Percentiles rank a stretch among this genome's conserved stretches.
These are phyloP conservation scores for Myocastor coypus DNA, from an alignment of 2,113 vertebrate genomes.

Conservation along the genomic window DNA sequence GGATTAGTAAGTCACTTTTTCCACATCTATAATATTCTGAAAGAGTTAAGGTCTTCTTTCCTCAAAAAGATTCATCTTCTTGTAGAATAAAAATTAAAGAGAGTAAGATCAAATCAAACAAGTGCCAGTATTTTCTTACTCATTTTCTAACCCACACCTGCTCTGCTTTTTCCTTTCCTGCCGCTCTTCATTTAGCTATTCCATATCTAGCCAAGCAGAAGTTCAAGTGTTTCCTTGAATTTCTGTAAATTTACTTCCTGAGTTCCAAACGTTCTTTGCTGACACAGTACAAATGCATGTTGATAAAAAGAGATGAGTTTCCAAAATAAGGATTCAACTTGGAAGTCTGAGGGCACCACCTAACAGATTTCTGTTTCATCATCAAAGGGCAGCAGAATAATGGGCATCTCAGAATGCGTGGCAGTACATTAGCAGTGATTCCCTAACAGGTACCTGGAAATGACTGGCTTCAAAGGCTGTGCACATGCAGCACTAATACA, in stretches of 20 bases:
- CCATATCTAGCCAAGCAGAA: conserved; percentile 24
- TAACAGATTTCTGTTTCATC: neutral
- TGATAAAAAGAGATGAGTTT: neutral
- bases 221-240: conserved; percentile 34
- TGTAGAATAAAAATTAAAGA: conserved; percentile 73
- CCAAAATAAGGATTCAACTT: conserved; percentile 42
- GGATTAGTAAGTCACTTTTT: conserved; percentile 40
- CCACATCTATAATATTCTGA: conserved; percentile 19
- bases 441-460: neutral
- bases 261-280: conserved; percentile 23
- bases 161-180: conserved; percentile 24
- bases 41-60: neutral
- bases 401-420: neutral
- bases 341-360: neutral
- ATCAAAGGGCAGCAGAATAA: neutral
- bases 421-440: neutral
- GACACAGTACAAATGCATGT: neutral
- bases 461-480: neutral
- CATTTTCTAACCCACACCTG: neutral
- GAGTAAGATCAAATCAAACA: conserved; percentile 37
- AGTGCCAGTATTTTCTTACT: neutral
- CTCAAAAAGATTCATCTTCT: conserved; percentile 16
- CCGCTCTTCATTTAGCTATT: neutral
- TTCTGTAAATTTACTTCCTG: conserved; percentile 29
- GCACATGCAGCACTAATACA: neutral